Evolutionary conservation across 2,888 invertebrate species (phyloP).

Genomic region (Drosophila rellima): DNA sequence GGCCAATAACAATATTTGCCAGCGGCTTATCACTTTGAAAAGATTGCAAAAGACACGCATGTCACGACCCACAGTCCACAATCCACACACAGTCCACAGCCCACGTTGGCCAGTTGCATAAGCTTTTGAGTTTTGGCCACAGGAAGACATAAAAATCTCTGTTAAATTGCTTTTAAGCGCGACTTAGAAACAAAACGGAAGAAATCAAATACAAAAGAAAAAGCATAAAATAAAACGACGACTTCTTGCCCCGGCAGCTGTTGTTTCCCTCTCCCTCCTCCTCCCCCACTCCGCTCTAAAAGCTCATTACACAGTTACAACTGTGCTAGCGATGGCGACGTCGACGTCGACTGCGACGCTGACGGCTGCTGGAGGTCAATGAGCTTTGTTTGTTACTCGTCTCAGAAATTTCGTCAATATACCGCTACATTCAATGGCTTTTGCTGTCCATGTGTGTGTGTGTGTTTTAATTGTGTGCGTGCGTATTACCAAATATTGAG

Average conservation of each 20-base stretch:
- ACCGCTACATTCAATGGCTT: constrained; percentile 81
- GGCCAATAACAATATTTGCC: constrained; percentile 33
- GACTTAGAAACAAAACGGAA: constrained; percentile 35
- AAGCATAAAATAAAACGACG: constrained; percentile 10
- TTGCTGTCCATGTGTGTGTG: constrained; percentile 54
- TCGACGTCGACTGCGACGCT: constrained; percentile 21
- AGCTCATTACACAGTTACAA: constrained; percentile 79
- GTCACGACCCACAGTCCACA: constrained; percentile 5
- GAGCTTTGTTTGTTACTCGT: constrained; percentile 73
- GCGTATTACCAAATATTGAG: constrained; percentile 80
- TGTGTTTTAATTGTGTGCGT: constrained; percentile 47
- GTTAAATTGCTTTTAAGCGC: constrained; percentile 45
- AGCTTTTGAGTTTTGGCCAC: constrained; percentile 30
- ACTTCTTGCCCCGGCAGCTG: constrained; percentile 38
- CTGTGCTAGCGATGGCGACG: constrained; percentile 34
- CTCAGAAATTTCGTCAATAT: constrained; percentile 80
- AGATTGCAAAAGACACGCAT: constrained; percentile 25
- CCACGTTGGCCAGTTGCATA: constrained; percentile 38
- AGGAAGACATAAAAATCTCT: constrained; percentile 56
- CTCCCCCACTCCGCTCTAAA: constrained; percentile 5
- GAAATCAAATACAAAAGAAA: constrained; percentile 32
- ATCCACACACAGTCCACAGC: constrained; percentile 5
- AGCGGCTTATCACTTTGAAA: constrained; percentile 30
- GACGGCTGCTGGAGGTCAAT: constrained; percentile 70
- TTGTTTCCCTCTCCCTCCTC: background rate